phyloP scores from a whole-genome alignment of 2,797 vertebrate species.

The Myotis daubentonii region DNA sequence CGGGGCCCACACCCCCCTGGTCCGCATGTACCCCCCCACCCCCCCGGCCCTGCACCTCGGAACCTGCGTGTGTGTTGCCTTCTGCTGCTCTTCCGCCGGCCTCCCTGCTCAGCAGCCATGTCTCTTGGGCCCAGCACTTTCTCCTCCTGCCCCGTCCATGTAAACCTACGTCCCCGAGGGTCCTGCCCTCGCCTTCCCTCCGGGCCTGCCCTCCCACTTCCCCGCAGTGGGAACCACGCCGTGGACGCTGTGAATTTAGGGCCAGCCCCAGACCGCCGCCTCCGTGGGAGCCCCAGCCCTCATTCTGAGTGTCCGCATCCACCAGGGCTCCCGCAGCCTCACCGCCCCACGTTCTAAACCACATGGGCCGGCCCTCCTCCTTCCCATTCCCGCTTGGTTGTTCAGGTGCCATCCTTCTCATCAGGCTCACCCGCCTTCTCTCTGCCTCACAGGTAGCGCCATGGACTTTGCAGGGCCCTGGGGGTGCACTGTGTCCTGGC shows the following conservation, averaged over 20 bases:
- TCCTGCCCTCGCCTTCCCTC: background rate
- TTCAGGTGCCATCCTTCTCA: background rate
- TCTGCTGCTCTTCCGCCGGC: background rate
- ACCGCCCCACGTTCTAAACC: background rate
- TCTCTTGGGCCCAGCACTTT: background rate
- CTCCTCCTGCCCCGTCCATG: background rate
- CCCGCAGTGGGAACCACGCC: background rate
- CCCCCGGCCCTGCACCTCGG: background rate
- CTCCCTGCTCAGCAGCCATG: background rate
- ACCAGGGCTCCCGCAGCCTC: background rate
- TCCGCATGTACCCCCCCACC: no score
- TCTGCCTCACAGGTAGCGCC: no score
- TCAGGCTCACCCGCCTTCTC: background rate
- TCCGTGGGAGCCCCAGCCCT: background rate
- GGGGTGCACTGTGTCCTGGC: no score
- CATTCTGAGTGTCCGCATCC: no score
- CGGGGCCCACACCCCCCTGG: no score
- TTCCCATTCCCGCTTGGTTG: background rate
- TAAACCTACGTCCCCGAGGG: background rate
- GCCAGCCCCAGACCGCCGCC: background rate
- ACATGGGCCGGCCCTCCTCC: background rate
- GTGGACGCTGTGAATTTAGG: background rate
- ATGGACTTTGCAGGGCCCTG: fast-evolving
- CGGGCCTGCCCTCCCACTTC: no score
- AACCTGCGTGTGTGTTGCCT: background rate